A percentile compares a stretch with the other conserved stretches of the same genome.
Evolutionary conservation across 2,888 invertebrate species (phyloP).

Genomic region (Thumatha senex): DNA sequence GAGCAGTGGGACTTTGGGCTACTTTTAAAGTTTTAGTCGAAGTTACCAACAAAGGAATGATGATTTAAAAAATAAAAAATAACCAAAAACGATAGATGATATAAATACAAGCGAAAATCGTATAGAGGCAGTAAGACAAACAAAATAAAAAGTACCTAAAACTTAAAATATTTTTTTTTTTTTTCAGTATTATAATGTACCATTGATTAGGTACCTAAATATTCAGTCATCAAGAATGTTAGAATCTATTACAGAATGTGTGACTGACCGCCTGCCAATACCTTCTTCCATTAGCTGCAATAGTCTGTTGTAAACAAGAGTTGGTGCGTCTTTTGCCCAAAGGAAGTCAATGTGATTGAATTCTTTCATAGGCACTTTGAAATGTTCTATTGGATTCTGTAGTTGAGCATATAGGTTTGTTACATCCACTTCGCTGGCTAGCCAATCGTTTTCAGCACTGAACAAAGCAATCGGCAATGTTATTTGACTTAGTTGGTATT

Average conservation of each 20-base stretch:
- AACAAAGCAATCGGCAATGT: conserved; percentile 86
- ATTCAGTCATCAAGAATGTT: conserved; percentile 1
- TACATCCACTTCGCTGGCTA: conserved; percentile 86
- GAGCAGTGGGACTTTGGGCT: too few relatives aligned
- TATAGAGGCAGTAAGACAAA: too few relatives aligned
- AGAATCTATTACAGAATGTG: neutral
- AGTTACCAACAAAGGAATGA: too few relatives aligned
- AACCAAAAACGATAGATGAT: too few relatives aligned
- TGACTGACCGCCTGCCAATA: conserved; percentile 8
- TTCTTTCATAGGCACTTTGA: conserved; percentile 83
- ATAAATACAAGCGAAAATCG: too few relatives aligned
- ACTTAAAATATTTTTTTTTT: too few relatives aligned
- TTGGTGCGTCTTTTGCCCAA: conserved; percentile 85
- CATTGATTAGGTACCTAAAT: neutral
- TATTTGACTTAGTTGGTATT: conserved; percentile 85
- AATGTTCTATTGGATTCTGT: conserved; percentile 81
- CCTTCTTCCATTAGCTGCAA: conserved; percentile 71
- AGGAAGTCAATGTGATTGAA: conserved; percentile 91
- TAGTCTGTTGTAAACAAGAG: conserved; percentile 82
- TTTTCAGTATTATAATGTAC: too few relatives aligned
- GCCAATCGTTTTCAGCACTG: conserved; percentile 88
- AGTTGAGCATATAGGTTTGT: conserved; percentile 79
- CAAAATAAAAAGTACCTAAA: too few relatives aligned
- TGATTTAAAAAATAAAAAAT: too few relatives aligned
- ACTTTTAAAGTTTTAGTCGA: too few relatives aligned